Base-by-base conservation (phyloP, 2,797 vertebrate species). In the Poeciliopsis paucimaculata region DNA sequence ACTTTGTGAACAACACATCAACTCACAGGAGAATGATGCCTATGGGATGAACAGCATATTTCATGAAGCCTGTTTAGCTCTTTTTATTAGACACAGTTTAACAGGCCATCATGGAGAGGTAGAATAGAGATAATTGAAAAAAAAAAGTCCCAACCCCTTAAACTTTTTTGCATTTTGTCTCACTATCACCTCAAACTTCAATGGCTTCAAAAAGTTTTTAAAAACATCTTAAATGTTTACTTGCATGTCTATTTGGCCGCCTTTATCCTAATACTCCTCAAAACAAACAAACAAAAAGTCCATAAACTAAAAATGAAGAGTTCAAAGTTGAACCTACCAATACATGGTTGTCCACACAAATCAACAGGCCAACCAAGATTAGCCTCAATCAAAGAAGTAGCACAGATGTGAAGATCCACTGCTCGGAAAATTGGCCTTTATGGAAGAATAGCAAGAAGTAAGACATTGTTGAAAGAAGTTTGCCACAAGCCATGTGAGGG, bases 11-110 rank as follows among this genome's bases (percentile, higher is more conserved):
- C 77, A 85, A 80, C 76, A 75, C 71, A 82, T 74, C 53, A 80
- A 66, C 73, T 75, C 81, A 90, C 77, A 81, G 76, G 77, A 84
- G 88, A 85, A 84, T 55, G 64, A 53, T 77, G 82, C 88, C 81
- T 82, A 73, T 73, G 72, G 89, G 77, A 86, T 77, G 72, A 73
- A 82, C 49, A 82, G 57, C 53, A 80, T 82, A 78, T 84, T 84
- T 86, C 41, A 71, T 80, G 77, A 85, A 83, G 72, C 31, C 31
- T 82, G 4, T 80, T 51, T 70, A 68, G 62, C 85, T 66, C 70
- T 72, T 80, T 80, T 77, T 85, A 72, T 89, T 86, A 9, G 15
- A 72, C 26, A 46, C 45, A 28, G 26, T 16, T 16, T 72, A 41
- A 55, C 73, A n/a, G 72, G 41, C 20, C 47, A 13, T 9, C 23